phyloP scores from a whole-genome alignment of 2,113 vertebrate species.

The Puntigrus tetrazona region DNA sequence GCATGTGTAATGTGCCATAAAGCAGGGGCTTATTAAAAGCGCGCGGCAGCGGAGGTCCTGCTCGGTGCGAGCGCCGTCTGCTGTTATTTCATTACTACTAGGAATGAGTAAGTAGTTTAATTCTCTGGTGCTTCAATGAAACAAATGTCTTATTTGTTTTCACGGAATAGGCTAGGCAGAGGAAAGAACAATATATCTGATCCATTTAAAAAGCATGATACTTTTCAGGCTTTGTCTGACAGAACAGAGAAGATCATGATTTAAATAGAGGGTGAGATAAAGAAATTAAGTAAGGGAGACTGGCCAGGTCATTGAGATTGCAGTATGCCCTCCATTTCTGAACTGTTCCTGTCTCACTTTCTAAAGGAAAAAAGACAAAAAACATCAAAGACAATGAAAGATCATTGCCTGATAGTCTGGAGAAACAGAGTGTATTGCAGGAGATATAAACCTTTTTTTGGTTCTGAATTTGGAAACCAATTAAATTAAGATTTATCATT shows the following conservation, averaged over 20 bases:
- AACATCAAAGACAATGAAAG: neutral
- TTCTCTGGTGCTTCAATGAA: neutral
- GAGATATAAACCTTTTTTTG: neutral
- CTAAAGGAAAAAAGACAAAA: slow-evolving; percentile 67
- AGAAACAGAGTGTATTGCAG: neutral
- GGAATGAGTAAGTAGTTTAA: slow-evolving; percentile 36
- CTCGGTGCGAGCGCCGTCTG: slow-evolving; percentile 23
- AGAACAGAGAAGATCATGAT: neutral
- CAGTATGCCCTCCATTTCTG: slow-evolving; percentile 92
- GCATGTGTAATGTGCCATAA: slow-evolving; percentile 46
- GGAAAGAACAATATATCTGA: neutral
- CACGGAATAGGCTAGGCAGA: neutral
- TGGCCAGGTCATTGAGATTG: slow-evolving; percentile 92
- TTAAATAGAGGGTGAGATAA: neutral
- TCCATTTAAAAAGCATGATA: slow-evolving; percentile 2
- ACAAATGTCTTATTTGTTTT: slow-evolving; percentile 32
- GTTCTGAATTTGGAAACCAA: too few species aligned
- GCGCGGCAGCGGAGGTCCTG: slow-evolving; percentile 64
- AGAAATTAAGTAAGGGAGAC: slow-evolving; percentile 64
- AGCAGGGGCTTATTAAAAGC: slow-evolving; percentile 68
- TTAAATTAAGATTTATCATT: neutral
- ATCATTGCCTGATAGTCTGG: neutral
- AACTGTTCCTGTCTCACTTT: slow-evolving; percentile 83
- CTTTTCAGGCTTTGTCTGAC: neutral
- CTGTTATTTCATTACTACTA: neutral